A percentile compares a stretch with the other conserved stretches of the same genome.
These are phyloP conservation scores for Trochalopteron elliotii DNA, from an alignment of 2,113 vertebrate species.

Conservation along the genomic window DNA sequence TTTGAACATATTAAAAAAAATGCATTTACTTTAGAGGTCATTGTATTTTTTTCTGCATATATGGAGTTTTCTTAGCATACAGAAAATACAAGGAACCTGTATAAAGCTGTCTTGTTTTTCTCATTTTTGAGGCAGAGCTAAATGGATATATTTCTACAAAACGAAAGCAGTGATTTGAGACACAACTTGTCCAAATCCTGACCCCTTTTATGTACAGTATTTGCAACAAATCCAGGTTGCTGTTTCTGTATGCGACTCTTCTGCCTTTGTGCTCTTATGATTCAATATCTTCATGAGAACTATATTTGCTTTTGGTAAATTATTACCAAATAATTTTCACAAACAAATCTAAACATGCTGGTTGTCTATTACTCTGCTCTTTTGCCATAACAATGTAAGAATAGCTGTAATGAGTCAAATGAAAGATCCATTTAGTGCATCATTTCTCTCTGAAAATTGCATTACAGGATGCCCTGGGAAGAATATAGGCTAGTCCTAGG, in stretches of 20 bases:
- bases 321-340: neutral
- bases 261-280: neutral
- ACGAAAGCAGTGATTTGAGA: neutral
- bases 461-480: neutral
- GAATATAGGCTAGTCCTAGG: neutral
- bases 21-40: rapidly evolving
- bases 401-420: neutral
- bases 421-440: neutral
- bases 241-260: neutral
- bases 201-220: neutral
- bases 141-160: neutral
- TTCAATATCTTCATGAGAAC: neutral
- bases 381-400: neutral
- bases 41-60: neutral
- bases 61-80: rapidly evolving
- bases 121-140: neutral
- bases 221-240: neutral
- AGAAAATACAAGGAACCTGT: neutral
- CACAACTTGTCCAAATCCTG: neutral
- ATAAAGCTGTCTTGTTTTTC: neutral
- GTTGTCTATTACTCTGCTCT: neutral
- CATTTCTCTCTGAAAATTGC: neutral
- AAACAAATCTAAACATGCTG: neutral
- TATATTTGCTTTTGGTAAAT: neutral
- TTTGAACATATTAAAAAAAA: neutral